A percentile compares a stretch with the other conserved stretches of the same genome.
Conservation (phyloP, 2,113 vertebrate species). For the Atlantisia rogersi region DNA sequence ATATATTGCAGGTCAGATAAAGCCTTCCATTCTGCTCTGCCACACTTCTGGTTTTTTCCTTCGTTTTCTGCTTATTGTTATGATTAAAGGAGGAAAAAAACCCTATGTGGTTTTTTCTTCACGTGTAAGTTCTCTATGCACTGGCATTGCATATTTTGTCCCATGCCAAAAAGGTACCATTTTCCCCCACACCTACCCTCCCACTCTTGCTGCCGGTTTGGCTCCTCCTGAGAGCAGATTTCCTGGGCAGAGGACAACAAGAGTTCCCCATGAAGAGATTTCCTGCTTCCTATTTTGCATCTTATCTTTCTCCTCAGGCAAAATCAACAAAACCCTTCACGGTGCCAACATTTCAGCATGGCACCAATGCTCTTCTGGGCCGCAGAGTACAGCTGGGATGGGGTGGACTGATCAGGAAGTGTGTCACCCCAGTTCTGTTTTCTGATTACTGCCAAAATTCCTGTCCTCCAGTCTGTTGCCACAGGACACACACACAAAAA, state of each 20-base stretch:
- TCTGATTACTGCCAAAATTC: not conserved
- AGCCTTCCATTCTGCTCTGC: not conserved
- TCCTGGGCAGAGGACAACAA: too few relatives aligned
- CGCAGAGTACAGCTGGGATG: rapidly evolving
- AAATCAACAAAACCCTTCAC: not conserved
- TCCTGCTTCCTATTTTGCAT: not conserved
- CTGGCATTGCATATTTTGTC: not conserved
- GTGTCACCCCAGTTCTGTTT: rapidly evolving
- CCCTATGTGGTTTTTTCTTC: not conserved
- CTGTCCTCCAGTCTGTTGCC: not conserved
- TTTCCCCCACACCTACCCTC: not conserved
- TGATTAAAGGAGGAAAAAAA: not conserved
- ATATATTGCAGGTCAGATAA: not conserved
- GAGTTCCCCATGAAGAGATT: too few relatives aligned
- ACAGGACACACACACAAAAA: not conserved
- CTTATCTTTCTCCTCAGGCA: not conserved
- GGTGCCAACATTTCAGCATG: not conserved
- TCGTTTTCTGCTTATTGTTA: not conserved
- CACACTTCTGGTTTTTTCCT: not conserved
- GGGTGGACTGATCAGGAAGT: rapidly evolving
- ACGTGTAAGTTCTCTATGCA: rapidly evolving
- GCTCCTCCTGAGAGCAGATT: not conserved
- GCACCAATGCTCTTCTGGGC: rapidly evolving
- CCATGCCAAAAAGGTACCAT: not conserved
- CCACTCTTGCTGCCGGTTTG: not conserved